A percentile compares a stretch with the other conserved stretches of the same genome.
Conservation (phyloP, 2,797 vertebrate genomes). For the Amphiprion clarkii region DNA sequence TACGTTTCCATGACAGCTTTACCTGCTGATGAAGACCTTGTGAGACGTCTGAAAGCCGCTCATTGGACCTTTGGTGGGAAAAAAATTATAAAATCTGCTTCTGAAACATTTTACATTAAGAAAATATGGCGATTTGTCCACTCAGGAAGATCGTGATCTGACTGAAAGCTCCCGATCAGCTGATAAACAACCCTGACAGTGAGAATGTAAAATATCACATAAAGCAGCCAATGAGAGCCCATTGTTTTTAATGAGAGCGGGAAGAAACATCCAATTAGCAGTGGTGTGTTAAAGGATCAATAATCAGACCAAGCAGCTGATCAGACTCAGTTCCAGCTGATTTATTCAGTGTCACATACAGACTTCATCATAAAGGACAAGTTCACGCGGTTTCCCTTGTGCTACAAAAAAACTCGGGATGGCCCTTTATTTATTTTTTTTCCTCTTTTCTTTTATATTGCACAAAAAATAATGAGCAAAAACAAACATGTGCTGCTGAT, state of each 20-base stretch:
- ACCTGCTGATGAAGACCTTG: too few species aligned
- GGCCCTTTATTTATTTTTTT: constrained; percentile 80
- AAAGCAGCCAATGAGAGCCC: constrained; percentile 20
- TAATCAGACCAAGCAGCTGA: constrained; percentile 13
- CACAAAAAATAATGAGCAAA: constrained; percentile 89
- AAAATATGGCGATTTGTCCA: too few species aligned
- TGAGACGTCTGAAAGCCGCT: too few species aligned
- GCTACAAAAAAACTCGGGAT: constrained; percentile 92
- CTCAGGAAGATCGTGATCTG: too few species aligned
- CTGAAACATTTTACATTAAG: too few species aligned
- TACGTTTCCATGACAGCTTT: too few species aligned
- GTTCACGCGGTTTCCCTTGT: constrained; percentile 87
- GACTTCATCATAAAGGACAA: constrained; percentile 89
- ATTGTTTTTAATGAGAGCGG: neutral
- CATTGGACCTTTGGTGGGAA: too few species aligned
- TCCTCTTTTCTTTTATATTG: constrained; percentile 87
- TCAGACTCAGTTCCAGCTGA: constrained; percentile 95
- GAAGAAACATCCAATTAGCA: too few species aligned
- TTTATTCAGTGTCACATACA: constrained; percentile 95
- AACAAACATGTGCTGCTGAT: constrained; percentile 90
- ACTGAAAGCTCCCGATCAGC: too few species aligned
- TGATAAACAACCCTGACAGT: too few species aligned
- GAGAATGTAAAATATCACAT: too few species aligned
- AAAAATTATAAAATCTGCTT: too few species aligned
- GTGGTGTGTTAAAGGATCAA: constrained; percentile 16